phyloP scores from a whole-genome alignment of 2,888 invertebrate genomes.

The Troides helena region DNA sequence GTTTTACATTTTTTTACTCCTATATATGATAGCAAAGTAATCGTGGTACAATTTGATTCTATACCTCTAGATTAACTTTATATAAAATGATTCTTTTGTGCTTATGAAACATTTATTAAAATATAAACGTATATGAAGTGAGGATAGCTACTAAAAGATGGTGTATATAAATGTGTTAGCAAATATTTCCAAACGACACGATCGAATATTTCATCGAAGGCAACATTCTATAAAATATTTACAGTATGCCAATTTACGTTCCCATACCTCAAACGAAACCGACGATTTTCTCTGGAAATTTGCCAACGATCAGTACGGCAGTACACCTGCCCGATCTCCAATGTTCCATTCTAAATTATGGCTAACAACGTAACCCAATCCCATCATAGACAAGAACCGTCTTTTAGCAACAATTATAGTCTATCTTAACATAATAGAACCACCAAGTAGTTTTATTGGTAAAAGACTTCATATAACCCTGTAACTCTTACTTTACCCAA shows the following conservation, averaged over 20 bases:
- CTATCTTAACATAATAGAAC: no score
- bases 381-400: background rate
- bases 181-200: background rate
- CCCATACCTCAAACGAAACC: constrained; percentile 22
- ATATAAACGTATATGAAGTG: background rate
- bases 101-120: background rate
- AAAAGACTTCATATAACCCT: no score
- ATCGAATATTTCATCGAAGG: constrained; percentile 8
- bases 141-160: background rate
- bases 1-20: no score
- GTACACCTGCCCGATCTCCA: constrained; percentile 24
- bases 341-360: constrained; percentile 24
- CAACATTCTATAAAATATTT: constrained; percentile 23
- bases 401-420: no score
- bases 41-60: no score
- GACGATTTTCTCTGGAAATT: constrained; percentile 20
- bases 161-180: background rate
- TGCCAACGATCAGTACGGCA: constrained; percentile 21
- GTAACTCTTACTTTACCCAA: no score
- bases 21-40: no score
- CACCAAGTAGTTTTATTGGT: no score
- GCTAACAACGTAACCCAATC: constrained; percentile 11
- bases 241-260: constrained; percentile 26
- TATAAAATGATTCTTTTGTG: no score
- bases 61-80: no score